Evolutionary conservation across 1,140 invertebrate species (phyloP).

Genomic region (Hestina assimilis): DNA sequence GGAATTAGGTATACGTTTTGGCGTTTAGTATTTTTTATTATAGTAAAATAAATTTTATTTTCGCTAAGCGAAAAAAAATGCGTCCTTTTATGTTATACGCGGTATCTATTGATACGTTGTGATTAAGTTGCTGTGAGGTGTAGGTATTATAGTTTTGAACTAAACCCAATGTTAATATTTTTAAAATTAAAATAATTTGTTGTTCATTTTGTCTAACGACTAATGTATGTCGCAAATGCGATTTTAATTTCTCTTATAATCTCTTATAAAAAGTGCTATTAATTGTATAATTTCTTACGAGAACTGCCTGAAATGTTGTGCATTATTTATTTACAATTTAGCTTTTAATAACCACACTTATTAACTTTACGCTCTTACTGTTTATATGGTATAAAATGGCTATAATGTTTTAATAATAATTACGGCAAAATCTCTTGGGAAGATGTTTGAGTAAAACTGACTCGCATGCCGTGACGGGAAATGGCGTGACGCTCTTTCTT

Average conservation of each 20-base stretch:
- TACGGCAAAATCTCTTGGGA: too few species aligned
- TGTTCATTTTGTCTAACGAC: conserved; percentile 9
- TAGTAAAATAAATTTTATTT: conserved; percentile 56
- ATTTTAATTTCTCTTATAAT: too few species aligned
- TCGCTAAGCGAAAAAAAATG: conserved; percentile 56
- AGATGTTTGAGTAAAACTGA: too few species aligned
- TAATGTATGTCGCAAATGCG: conserved; percentile 11
- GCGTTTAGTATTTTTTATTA: conserved; percentile 57
- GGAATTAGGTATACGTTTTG: conserved; percentile 37
- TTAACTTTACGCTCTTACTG: conserved; percentile 11
- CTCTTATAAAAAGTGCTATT: too few species aligned
- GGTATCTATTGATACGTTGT: conserved; percentile 67
- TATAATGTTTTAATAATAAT: too few species aligned
- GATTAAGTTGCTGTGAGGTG: conserved; percentile 72
- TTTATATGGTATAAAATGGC: too few species aligned
- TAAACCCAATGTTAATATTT: not conserved
- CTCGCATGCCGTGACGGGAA: too few species aligned
- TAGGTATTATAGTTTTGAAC: conserved; percentile 30
- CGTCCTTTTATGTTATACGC: conserved; percentile 50
- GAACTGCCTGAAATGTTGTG: not conserved
- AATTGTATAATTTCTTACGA: too few species aligned
- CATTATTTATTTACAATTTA: not conserved
- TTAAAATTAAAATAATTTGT: conserved; percentile 8
- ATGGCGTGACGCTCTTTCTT: conserved; percentile 6
- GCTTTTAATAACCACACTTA: not conserved